Conservation (phyloP, 1,140 invertebrate genomes). For the Drosophila prosaltans region DNA sequence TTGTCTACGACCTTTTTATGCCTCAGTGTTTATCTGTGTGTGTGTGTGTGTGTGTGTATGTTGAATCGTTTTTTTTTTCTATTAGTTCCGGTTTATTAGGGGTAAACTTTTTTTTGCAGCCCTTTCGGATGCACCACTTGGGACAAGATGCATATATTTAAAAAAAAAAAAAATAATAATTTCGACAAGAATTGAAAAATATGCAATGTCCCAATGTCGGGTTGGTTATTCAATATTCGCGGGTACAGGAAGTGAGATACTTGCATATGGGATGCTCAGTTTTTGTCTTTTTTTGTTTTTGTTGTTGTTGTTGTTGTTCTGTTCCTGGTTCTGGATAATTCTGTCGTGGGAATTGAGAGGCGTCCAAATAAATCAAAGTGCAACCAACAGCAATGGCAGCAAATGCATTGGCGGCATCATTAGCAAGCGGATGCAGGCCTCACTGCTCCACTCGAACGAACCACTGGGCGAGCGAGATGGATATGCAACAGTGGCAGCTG, state of each 20-base stretch:
- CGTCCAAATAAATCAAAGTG: constrained; percentile 75
- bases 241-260: constrained; percentile 70
- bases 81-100: constrained; percentile 77
- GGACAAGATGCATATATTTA: constrained; percentile 74
- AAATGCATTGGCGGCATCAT: constrained; percentile 56
- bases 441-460: constrained; percentile 51
- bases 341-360: constrained; percentile 71
- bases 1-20: constrained; percentile 63
- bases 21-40: constrained; percentile 10
- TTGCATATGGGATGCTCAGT: constrained; percentile 20
- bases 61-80: constrained; percentile 57
- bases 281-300: constrained; percentile 3
- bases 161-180: constrained; percentile 27
- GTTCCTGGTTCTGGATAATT: constrained; percentile 4
- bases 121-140: constrained; percentile 69
- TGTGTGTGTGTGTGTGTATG: no score
- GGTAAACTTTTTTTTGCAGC: constrained; percentile 73
- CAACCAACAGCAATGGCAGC: constrained; percentile 33
- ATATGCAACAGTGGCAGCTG: not conserved
- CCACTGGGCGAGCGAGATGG: constrained; percentile 10
- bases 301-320: not conserved
- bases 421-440: constrained; percentile 77
- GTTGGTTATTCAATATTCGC: constrained; percentile 77
- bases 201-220: constrained; percentile 26
- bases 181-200: constrained; percentile 1